phyloP scores from a whole-genome alignment of 2,797 vertebrate species.

The Sebastes vulpes region DNA sequence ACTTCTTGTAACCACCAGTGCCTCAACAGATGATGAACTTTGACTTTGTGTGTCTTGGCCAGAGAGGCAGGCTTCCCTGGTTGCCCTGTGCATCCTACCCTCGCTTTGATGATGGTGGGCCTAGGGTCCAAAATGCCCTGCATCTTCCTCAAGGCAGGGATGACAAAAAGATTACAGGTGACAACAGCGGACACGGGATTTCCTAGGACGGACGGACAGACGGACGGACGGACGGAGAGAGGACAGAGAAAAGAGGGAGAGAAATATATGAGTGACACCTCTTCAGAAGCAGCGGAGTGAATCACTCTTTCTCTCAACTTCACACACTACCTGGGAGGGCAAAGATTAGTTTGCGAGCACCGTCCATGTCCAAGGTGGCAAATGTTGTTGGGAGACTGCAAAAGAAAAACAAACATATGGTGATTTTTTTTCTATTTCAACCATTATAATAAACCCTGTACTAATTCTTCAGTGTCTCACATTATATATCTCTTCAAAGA shows the following conservation, averaged over 20 bases:
- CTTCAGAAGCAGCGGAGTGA: conserved; percentile 48
- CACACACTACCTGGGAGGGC: conserved; percentile 96
- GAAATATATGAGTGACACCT: conserved; percentile 76
- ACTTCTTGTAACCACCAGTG: conserved; percentile 11
- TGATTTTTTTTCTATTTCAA: background rate
- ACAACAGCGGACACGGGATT: conserved; percentile 99
- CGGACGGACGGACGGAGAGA: conserved; percentile 43
- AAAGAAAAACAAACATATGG: conserved; percentile 36
- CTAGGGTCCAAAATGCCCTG: conserved; percentile 99
- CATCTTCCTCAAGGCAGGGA: conserved; percentile 99
- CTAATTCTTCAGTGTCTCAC: background rate
- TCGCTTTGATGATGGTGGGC: conserved; percentile 99
- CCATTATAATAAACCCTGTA: background rate
- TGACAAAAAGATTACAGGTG: conserved; percentile 99
- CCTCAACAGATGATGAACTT: conserved; percentile 15
- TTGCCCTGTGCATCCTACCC: conserved; percentile 85
- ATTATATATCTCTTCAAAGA: background rate
- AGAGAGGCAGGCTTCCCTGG: conserved; percentile 14
- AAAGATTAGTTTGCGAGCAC: conserved; percentile 98
- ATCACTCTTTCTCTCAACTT: conserved; percentile 87
- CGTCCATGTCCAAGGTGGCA: conserved; percentile 97
- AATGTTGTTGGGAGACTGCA: conserved; percentile 97
- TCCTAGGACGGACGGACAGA: conserved; percentile 86
- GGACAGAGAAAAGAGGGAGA: conserved; percentile 29
- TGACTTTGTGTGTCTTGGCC: conserved; percentile 20